Base-by-base conservation (phyloP, 2,113 vertebrate genomes). In the Brienomyrus longianalis region DNA sequence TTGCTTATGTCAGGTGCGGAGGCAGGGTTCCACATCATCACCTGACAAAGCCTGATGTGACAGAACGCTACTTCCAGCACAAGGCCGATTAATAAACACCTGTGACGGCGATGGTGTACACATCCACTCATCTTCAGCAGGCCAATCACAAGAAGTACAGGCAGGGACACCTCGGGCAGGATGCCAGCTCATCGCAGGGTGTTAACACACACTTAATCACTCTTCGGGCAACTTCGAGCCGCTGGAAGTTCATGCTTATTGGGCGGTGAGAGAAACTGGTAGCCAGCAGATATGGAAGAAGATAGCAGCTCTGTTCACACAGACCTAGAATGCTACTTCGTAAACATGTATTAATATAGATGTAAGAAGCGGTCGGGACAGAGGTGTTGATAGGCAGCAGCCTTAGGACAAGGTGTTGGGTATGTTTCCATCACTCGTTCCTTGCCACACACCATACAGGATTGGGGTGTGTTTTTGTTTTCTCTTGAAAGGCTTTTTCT, bases 1-100 rank as follows among this genome's bases (percentile, higher is more conserved):
- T 90, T 86, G 90, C 86, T 80, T 88, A 59, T 50, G 83, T 70
- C 90, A 90, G 89, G 90, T 89, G 89, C 9, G 2, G 50, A 52
- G 47, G 50, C 21, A 4, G 21, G 39, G 43, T 8, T 23, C 39
- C 84, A 17, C 84, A 47, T 51, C 39, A 86, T 86, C 23, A 50
- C 39, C 45, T n/a, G 80, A 83, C 45, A n/a, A 86, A 50, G 50
- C 48, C n/a, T 35, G 5, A 17, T 21, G 1, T 83, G 43, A 45
- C 8, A 23, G 21, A 23, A 39, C 13, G 13, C 77, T 5, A 17
- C 39, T 86, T 39, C 13, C 43, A 11, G 19, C 47, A 86, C 83
- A 50, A 43, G 10, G 23, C 10, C 15, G 27, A n/a, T 35, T 10
- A 86, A 31, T 51, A 86, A 45, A 52, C 13, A 54, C n/a, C n/a